Evolutionary conservation across 2,888 invertebrate genomes (phyloP), one percentile per base, ranked within the genome.

Genomic region (Autographa pulchrina): DNA sequence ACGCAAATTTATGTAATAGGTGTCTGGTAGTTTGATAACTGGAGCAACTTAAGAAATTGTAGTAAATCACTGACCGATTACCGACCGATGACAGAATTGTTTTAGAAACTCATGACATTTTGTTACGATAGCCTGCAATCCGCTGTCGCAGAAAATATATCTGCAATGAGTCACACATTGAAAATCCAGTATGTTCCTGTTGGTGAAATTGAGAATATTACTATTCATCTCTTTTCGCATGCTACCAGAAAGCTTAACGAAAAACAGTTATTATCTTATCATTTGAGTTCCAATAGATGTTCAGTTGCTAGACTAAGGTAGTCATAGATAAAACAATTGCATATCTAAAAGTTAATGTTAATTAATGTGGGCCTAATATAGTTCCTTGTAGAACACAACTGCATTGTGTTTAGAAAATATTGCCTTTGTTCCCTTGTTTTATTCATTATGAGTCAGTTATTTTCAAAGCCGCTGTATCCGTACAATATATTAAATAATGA

Each of bases 311-410:
- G 20, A 54, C 25, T 20, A n/a, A 18, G 18, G 2, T 56, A 56
- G 54, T 56, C 54, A 56, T 56, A 56, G 58, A 32, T 63, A 52
- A 59, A 43, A 59, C n/a, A 48, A 48, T 48, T 58, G 41, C 35
- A 59, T 59, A 32, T 35, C 41, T 59, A 48, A 32, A 48, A 65
- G n/a, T 35, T 56, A 16, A 32, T n/a, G 43, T 54, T 52, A 67
- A 68, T 67, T 43, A 65, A 35, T 41, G 14, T 59, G 59, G 68
- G 4, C 65, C 62, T 62, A 62, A 38, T 61, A 16, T 64, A 54
- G 35, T 68, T 56, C 72, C 81, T 70, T 78, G 72, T 31, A 52
- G 68, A 77, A 82, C 68, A 20, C 68, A 20, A 63, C 74, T 61
- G 38, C 35, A 48, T 62, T 60, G 59, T 72, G 41, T 72, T 72